Evolutionary conservation across 2,113 vertebrate genomes (phyloP).

Genomic region (Circaetus gallicus): DNA sequence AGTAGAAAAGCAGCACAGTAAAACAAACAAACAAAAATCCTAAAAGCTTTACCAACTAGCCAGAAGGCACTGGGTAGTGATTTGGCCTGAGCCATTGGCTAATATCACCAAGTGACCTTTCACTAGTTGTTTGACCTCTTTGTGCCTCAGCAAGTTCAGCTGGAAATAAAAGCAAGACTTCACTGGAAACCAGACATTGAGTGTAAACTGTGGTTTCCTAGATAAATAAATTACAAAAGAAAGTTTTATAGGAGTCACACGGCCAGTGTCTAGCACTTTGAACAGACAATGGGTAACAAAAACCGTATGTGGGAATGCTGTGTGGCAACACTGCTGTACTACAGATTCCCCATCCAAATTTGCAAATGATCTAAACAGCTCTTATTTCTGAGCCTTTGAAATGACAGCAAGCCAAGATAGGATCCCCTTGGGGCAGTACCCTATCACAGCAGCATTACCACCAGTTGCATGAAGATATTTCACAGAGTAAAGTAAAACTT

Average conservation of each 20-base stretch:
- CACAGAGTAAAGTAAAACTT: background rate
- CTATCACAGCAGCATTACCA: background rate
- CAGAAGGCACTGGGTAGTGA: background rate
- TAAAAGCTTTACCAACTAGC: background rate
- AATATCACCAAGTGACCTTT: constrained; percentile 35
- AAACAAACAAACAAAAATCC: background rate
- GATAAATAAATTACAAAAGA: constrained; percentile 71
- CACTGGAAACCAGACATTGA: constrained; percentile 68
- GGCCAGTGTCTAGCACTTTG: constrained; percentile 55
- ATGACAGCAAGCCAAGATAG: background rate
- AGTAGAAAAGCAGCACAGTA: background rate
- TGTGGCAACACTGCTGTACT: constrained; percentile 46
- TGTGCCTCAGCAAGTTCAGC: constrained; percentile 34
- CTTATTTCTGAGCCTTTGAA: constrained; percentile 2
- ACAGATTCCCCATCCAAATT: constrained; percentile 1
- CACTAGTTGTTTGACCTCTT: constrained; percentile 7
- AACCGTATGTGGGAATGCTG: constrained; percentile 22
- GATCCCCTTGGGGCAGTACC: background rate
- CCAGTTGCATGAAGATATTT: background rate
- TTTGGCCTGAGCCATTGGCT: constrained; percentile 10
- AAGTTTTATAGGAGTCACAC: constrained; percentile 51
- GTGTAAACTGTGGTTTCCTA: constrained; percentile 74
- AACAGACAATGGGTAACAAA: constrained; percentile 61
- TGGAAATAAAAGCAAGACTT: constrained; percentile 62
- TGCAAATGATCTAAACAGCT: background rate